Evolutionary conservation across 2,797 vertebrate genomes (phyloP).

Genomic region (Sternarchorhynchus goeldii): DNA sequence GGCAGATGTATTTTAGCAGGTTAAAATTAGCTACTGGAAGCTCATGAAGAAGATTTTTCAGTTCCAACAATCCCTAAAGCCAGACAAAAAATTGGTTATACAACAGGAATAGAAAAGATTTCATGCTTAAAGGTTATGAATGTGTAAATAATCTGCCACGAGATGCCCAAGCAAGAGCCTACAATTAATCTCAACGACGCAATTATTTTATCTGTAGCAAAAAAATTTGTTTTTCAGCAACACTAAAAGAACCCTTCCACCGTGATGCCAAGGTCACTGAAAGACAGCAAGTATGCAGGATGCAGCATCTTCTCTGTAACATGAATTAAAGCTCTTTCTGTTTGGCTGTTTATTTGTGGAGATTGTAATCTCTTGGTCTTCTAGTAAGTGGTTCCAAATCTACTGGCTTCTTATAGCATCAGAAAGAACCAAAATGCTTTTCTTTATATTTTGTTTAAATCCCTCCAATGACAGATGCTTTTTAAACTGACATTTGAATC

Average conservation of each 20-base stretch:
- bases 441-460: neutral
- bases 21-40: slow-evolving; percentile 79
- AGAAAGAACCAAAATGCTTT: neutral
- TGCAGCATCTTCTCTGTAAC: too few relatives aligned
- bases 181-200: neutral
- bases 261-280: too few relatives aligned
- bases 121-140: too few relatives aligned
- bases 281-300: too few relatives aligned
- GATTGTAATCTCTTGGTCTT: neutral
- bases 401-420: neutral
- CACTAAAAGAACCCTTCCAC: too few relatives aligned
- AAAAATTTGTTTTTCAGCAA: too few relatives aligned
- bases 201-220: too few relatives aligned
- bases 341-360: too few relatives aligned
- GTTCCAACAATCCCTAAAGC: slow-evolving; percentile 69
- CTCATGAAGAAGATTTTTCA: slow-evolving; percentile 73
- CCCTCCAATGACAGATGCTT: too few relatives aligned
- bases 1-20: slow-evolving; percentile 79
- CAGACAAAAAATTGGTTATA: neutral
- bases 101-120: neutral
- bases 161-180: neutral
- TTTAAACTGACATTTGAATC: too few relatives aligned
- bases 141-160: too few relatives aligned
- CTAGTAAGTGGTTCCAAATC: neutral
- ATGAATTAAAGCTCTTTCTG: too few relatives aligned